Percentiles rank a stretch among this genome's conserved stretches.
Evolutionary conservation across 2,113 vertebrate genomes (phyloP).

Genomic region (Ahaetulla prasina): DNA sequence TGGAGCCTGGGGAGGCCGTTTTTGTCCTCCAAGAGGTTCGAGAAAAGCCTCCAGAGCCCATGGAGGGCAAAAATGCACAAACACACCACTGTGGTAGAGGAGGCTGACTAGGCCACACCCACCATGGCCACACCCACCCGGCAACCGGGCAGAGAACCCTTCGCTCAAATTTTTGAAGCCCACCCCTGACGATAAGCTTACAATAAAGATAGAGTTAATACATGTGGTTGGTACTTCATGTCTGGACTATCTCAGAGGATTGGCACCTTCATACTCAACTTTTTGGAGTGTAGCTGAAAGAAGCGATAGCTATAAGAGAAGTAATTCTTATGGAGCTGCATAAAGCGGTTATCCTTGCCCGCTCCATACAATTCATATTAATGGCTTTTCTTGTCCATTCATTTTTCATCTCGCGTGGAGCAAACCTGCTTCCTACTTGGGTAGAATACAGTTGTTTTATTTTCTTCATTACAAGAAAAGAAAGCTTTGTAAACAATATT

Average conservation of each 20-base stretch:
- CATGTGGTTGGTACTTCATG: not conserved
- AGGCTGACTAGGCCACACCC: no score
- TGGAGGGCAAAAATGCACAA: no score
- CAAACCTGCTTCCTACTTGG: slow-evolving; percentile 20
- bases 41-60: no score
- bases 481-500: slow-evolving; percentile 58
- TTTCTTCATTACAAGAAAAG: slow-evolving; percentile 41
- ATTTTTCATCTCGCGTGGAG: slow-evolving; percentile 7
- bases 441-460: slow-evolving; percentile 47
- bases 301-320: not conserved
- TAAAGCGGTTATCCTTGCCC: not conserved
- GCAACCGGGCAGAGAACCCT: no score
- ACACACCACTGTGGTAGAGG: no score
- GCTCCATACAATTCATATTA: not conserved
- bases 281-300: not conserved
- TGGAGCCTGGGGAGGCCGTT: no score
- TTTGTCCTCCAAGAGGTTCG: no score
- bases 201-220: not conserved
- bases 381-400: not conserved
- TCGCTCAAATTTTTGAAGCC: no score
- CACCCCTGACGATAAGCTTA: no score
- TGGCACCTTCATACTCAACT: not conserved
- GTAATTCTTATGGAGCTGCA: no score
- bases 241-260: not conserved
- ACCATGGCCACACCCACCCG: no score